Percentiles rank a stretch among this genome's conserved stretches.
Evolutionary conservation across 2,888 invertebrate species (phyloP).

Genomic region (Candidula unifasciata): DNA sequence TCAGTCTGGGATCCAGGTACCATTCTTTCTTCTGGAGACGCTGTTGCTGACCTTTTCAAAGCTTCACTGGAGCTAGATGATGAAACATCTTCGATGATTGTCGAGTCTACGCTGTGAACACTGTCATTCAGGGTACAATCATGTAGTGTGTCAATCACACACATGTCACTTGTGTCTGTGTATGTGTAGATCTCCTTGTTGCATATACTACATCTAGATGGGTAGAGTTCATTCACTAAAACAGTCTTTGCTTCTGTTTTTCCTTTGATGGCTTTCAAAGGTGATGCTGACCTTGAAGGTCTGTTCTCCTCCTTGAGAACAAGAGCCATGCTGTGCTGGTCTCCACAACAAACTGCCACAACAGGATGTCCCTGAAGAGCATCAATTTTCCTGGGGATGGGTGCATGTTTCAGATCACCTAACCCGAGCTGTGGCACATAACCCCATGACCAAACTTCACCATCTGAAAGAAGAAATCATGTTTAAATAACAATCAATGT

Average conservation of each 20-base stretch:
- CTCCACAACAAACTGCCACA: constrained; percentile 72
- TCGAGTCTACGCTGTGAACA: constrained; percentile 29
- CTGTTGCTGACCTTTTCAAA: constrained; percentile 17
- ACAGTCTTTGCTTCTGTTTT: constrained; percentile 49
- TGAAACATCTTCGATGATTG: constrained; percentile 38
- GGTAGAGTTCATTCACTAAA: constrained; percentile 54
- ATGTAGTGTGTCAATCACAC: constrained; percentile 66
- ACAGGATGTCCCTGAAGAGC: constrained; percentile 67
- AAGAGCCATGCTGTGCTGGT: constrained; percentile 72
- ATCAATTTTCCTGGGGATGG: constrained; percentile 64
- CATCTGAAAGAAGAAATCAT: constrained; percentile 51
- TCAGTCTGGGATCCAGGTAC: background rate
- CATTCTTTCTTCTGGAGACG: background rate
- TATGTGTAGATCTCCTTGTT: constrained; percentile 68
- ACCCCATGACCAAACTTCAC: constrained; percentile 77
- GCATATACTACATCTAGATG: constrained; percentile 66
- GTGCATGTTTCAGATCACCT: constrained; percentile 55
- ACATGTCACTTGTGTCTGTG: constrained; percentile 65
- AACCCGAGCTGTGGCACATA: constrained; percentile 71
- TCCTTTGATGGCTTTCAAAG: constrained; percentile 32
- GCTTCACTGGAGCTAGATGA: constrained; percentile 35
- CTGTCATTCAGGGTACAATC: constrained; percentile 55
- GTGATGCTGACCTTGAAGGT: constrained; percentile 29
- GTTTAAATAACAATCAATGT: background rate
- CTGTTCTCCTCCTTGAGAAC: constrained; percentile 61